Conservation (phyloP, 2,113 vertebrate species). For the Microcebus lehilahytsara region DNA sequence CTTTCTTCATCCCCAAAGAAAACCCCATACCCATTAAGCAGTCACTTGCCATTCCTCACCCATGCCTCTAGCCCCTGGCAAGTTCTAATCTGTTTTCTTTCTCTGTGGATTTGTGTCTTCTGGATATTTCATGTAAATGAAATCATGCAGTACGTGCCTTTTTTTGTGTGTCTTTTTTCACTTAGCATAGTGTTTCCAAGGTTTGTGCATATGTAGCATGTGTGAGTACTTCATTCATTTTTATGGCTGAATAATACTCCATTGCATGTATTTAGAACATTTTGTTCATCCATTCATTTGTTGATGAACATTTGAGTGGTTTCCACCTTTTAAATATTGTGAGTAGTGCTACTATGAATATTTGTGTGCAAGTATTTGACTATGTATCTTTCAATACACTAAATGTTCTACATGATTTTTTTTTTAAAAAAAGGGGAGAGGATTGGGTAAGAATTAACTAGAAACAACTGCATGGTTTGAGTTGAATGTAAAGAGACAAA, state of each 20-base stretch:
- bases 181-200: not conserved
- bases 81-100: not conserved
- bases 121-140: not conserved
- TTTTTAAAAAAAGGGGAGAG: not conserved
- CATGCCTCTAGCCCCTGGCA: not conserved
- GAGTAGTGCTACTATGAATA: not conserved
- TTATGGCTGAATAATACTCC: not conserved
- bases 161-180: not conserved
- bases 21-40: accelerated
- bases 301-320: no score
- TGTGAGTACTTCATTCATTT: not conserved
- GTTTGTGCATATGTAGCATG: accelerated
- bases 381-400: not conserved
- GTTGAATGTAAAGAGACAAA: not conserved
- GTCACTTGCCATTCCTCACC: not conserved
- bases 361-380: not conserved
- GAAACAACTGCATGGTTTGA: not conserved
- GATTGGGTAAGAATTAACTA: not conserved
- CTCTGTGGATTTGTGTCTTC: not conserved
- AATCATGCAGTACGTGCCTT: accelerated
- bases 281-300: not conserved
- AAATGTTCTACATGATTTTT: not conserved
- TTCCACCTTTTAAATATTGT: not conserved
- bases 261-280: not conserved
- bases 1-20: not conserved